A percentile compares a stretch with the other conserved stretches of the same genome.
Conservation (phyloP, 2,888 invertebrate species). For the Caenorhabditis zanzibari region DNA sequence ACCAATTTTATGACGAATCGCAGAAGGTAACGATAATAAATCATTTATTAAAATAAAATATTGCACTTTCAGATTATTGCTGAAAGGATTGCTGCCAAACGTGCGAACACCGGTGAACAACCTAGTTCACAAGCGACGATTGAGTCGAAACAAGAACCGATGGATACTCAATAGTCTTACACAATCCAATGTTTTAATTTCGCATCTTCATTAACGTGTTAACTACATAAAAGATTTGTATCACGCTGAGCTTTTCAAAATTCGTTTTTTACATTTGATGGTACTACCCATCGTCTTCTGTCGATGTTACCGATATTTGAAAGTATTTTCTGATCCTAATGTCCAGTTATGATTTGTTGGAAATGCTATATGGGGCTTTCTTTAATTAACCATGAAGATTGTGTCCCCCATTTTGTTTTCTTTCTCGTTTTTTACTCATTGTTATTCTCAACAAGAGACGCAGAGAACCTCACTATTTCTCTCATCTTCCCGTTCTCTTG, state of each 20-base stretch:
- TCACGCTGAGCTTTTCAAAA: neutral
- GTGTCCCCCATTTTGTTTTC: neutral
- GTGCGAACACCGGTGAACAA: neutral
- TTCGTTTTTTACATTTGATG: neutral
- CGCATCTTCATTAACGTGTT: too few relatives aligned
- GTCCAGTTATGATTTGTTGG: too few relatives aligned
- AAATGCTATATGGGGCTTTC: too few relatives aligned
- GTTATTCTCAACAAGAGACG: neutral
- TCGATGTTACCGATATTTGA: neutral
- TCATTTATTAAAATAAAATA: neutral
- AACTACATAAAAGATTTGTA: too few relatives aligned
- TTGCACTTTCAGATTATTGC: conserved; percentile 34
- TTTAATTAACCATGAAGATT: too few relatives aligned
- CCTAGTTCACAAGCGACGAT: neutral
- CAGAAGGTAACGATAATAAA: conserved; percentile 61
- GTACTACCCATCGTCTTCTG: neutral
- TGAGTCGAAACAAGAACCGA: conserved; percentile 30
- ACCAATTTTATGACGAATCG: conserved; percentile 81
- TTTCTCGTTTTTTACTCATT: neutral
- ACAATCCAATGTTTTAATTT: too few relatives aligned
- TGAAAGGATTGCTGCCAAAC: conserved; percentile 47
- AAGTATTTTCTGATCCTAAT: too few relatives aligned
- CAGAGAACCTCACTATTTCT: neutral
- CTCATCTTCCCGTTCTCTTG: neutral
- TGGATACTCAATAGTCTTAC: conserved; percentile 32